Percentiles rank a stretch among this genome's conserved stretches.
phyloP scores from a whole-genome alignment of 1,140 invertebrate genomes.

The Tetramorium simillimum region DNA sequence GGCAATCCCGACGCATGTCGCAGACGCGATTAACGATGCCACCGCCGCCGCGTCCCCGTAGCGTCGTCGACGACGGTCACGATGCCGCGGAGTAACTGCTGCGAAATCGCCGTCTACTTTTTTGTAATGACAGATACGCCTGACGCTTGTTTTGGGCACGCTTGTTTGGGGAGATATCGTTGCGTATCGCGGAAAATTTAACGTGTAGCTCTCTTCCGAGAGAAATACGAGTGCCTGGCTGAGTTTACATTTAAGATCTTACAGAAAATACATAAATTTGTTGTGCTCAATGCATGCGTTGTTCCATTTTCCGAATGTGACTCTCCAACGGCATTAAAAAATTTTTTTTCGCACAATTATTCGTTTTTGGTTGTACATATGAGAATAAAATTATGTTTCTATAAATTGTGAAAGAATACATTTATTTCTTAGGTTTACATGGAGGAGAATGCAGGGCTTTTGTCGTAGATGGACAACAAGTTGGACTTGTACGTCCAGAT shows the following conservation, averaged over 20 bases:
- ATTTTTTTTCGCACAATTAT: not conserved
- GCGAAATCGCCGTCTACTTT: not conserved
- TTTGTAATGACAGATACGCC: not conserved
- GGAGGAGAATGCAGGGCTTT: constrained; percentile 93
- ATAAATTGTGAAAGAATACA: not conserved
- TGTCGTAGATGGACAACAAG: constrained; percentile 94
- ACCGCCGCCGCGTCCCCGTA: not conserved
- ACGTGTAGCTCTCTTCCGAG: not conserved
- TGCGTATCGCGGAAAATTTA: not conserved
- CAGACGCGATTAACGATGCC: not conserved
- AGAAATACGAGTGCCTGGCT: not conserved
- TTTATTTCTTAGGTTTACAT: constrained; percentile 87
- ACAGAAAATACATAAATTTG: not conserved
- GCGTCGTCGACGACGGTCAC: not conserved
- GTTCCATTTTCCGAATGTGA: not conserved
- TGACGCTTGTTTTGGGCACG: not conserved
- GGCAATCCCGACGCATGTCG: not conserved
- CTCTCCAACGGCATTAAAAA: not conserved
- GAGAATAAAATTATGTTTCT: not conserved
- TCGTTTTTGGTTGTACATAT: not conserved
- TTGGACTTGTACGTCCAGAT: constrained; percentile 93
- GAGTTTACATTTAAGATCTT: not conserved
- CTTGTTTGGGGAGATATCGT: not conserved
- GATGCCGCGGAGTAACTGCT: not conserved
- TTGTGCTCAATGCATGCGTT: not conserved